Evolutionary conservation across 2,797 vertebrate genomes (phyloP), one percentile per base, ranked within the genome.

Genomic region (Columba guinea): DNA sequence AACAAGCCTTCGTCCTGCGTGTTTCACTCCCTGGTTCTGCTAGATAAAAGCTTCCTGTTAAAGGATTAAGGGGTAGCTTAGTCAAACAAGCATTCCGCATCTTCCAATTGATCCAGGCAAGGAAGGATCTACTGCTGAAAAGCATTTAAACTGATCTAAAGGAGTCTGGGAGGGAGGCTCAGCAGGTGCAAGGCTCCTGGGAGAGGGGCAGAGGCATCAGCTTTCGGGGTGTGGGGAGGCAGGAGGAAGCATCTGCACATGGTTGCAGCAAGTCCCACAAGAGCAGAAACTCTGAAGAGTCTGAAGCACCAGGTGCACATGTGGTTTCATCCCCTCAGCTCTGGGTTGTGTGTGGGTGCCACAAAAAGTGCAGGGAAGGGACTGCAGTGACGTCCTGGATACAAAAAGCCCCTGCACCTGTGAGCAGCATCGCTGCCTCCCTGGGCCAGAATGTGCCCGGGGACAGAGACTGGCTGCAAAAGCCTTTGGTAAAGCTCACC

Each of bases 301-400:
- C 21, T 70, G 70, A 73, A 89, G 81, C 27, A 70, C 18, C 14
- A 55, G 30, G 35, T 56, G 63, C n/a, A 53, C 2, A 0, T 13
- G 19, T 0, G 0, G 68, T 46, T 90, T 84, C 2, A 7, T 23
- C 52, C 53, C 7, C 6, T 34, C 69, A 69, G 59, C 55, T 86
- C 71, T 46, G 35, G 16, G 16, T 19, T 68, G 37, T 1, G 3
- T 1, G 4, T 0, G 0, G 3, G 34, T 70, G 73, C 8, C 52
- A 69, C 26, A 46, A 39, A 56, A 78, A 52, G 11, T 26, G 6
- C 41, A 11, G 26, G 55, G 48, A 39, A 73, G 20, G 48, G 27
- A 35, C 32, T 0, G 0, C n/a, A 51, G 46, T 27, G 32, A 68
- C 0, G 0, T 13, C 68, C 35, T 39, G 27, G 44, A 7, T 15